Evolutionary conservation across 2,113 vertebrate species (phyloP), one percentile per base, ranked within the genome.

Genomic region (Phoxinus phoxinus): DNA sequence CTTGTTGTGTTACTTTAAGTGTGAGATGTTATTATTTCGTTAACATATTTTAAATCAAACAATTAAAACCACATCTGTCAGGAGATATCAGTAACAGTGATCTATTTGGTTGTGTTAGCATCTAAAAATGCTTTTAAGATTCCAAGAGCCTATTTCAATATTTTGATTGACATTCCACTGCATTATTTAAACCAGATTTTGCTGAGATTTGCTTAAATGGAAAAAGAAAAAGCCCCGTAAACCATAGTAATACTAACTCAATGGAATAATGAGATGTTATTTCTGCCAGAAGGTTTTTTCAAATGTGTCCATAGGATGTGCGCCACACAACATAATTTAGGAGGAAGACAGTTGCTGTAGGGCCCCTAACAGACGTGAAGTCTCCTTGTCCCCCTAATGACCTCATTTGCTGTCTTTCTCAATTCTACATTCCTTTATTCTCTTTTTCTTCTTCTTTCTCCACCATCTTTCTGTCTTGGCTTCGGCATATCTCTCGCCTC

Each of bases 361-460:
- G 48, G 71, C 56, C 37, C 37, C 44, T 37, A 75, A 56, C 3
- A 75, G 56, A 71, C 79, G 9, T 81, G 53, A 76, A 75, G 71
- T 81, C 58, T 85, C 75, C 80, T 76, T 59, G 63, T 84, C 76
- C 88, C 83, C 91, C 89, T 15, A 53, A 85, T 75, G 56, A 80
- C 65, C 48, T 63, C 51, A 92, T 88, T 90, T 90, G 67, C 89
- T 91, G 84, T 90, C 84, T 85, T 86, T 73, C 85, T 87, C 76
- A 78, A 77, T 82, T 73, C 81, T 61, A 85, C 86, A 73, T 58
- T 86, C 25, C 30, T 37, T 51, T 32, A 85, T 88, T 88, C 86
- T 87, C 78, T 79, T 35, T 85, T 81, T 69, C 83, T 65, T 61
- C 46, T 21, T 65, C 51, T 19, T 63, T 83, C 27, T 82, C 30